Base-by-base conservation (phyloP, 2,113 vertebrate genomes). In the Setophaga kirtlandii region DNA sequence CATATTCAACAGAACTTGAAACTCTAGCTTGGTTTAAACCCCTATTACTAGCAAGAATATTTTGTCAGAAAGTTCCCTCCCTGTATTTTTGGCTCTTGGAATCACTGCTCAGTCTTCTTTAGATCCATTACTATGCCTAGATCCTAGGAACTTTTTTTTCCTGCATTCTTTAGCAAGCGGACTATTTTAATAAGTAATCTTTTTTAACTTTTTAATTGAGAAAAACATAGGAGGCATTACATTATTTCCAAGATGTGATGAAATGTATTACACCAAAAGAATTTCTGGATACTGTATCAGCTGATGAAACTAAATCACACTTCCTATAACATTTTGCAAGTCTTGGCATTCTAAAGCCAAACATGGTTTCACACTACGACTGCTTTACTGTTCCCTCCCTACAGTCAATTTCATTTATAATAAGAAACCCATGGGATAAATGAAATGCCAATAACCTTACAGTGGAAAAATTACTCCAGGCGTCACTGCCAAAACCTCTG, bases 141-240 rank as follows among this genome's bases (percentile, higher is more conserved):
- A 67, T 31, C 8, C 17, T 19, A 47, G 14, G 3, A 89, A 41
- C 17, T 52, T 47, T 41, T 21, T 59, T 42, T 68, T 37, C 15
- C 9, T 52, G 13, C 6, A 47, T 5, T 80, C 31, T 90, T 79
- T 74, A 86, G 71, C 8, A 67, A 60, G 27, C 3, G 58, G 11
- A 28, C 4, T 63, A 13, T 68, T 86, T 68, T 62, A 10, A 0
- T 35, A 81, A 20, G 6, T 14, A 0, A 0, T 15, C 5, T n/a
- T 21, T 47, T 41, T 30, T 49, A 49, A 39, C 12, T n/a, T 87
- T 68, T 27, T 9, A 25, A 33, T 35, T 74, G 4, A 47, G 24
- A 44, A 58, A 60, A 65, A 55, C 8, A 53, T 5, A n/a, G 28
- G 9, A 37, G 5, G 24, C 8, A 76, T 52, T 59, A 64, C 20